Evolutionary conservation across 2,888 invertebrate species (phyloP), one percentile per base, ranked within the genome.

Genomic region (Noctuana brunneofusca): DNA sequence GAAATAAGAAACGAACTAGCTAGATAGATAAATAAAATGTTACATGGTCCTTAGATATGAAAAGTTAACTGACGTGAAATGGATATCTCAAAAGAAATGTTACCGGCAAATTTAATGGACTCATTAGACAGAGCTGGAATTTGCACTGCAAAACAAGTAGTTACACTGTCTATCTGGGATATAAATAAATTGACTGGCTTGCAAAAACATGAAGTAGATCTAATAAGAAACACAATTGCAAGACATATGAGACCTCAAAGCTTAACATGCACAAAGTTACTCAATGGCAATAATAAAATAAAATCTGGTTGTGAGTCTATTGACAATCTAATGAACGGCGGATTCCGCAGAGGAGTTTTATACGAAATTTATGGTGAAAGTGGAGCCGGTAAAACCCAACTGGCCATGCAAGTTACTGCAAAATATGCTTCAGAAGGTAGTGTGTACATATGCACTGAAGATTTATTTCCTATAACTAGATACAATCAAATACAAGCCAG

Each of bases 281-380:
- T 50, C 1, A 9, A 11, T 35, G 65, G 68, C 41, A 65, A 71
- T 56, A 64, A 65, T 27, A 81, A 75, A 71, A 66, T 93, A 66
- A 73, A 79, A 48, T 88, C 87, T 58, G 95, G 96, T 9, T 95
- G 95, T 80, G 49, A 72, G 55, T 76, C 79, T 58, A 84, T 96
- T 58, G 94, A 96, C 79, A 73, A 73, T 30, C 78, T 94, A 65
- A 79, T 95, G 20, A 82, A 86, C 69, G 96, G 96, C 63, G 97
- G 97, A 30, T 89, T 96, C 64, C 86, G 94, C 50, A 85, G 86
- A 69, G 92, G 93, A 67, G 94, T 95, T 24, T 92, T 97, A 56
- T 95, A 95, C 62, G 97, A 97, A 91, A 88, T 97, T 70, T 94
- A 93, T 78, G 97, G 97, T n/a, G 94, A 95, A 81, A 96, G 96